Evolutionary conservation across 2,797 vertebrate species (phyloP).

Genomic region (Molossus molossus): DNA sequence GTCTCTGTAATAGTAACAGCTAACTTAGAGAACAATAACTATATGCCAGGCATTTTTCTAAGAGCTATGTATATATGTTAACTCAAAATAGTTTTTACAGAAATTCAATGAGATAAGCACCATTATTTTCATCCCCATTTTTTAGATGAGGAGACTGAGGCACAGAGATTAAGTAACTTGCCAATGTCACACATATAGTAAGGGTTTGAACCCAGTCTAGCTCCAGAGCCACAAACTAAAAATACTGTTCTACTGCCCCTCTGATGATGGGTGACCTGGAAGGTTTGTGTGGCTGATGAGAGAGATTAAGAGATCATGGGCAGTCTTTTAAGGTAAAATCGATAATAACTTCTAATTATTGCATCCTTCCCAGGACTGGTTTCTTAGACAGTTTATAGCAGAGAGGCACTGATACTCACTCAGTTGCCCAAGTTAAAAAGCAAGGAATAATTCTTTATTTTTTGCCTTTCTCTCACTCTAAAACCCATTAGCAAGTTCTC

Average conservation of each 20-base stretch:
- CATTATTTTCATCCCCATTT: constrained; percentile 38
- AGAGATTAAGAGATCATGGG: background rate
- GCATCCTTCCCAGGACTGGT: background rate
- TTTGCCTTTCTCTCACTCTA: background rate
- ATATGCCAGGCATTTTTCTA: background rate
- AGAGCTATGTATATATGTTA: background rate
- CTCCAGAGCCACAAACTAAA: background rate
- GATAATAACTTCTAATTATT: constrained; percentile 35
- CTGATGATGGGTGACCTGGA: background rate
- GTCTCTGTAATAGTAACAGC: background rate
- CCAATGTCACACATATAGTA: background rate
- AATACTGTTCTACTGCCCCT: background rate
- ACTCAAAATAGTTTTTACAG: background rate
- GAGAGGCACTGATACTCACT: background rate
- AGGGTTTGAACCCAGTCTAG: background rate
- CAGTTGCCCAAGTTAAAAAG: constrained; percentile 37
- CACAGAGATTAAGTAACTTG: background rate
- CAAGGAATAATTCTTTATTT: constrained; percentile 12
- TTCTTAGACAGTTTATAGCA: constrained; percentile 22
- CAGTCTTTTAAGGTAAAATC: background rate
- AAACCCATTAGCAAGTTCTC: background rate
- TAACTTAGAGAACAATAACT: constrained; percentile 1
- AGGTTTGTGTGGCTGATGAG: background rate
- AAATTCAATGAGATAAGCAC: background rate
- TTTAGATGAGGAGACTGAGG: constrained; percentile 16